A percentile compares a stretch with the other conserved stretches of the same genome.
Conservation (phyloP, 2,797 vertebrate species). For the Malacoctenus gilli region DNA sequence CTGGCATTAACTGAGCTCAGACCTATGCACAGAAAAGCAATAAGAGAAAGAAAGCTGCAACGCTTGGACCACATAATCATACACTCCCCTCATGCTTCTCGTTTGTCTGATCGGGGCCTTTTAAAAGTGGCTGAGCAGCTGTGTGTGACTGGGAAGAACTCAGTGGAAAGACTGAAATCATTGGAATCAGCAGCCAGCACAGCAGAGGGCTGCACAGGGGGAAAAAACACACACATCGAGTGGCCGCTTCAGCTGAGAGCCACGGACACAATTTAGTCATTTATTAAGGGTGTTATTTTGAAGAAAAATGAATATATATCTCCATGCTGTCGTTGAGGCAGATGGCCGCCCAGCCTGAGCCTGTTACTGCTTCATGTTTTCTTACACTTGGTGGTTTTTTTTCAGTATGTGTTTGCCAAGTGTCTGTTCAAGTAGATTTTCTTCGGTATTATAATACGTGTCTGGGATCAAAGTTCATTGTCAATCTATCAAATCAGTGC, state of each 20-base stretch:
- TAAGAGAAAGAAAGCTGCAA: conserved; percentile 60
- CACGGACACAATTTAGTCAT: conserved; percentile 26
- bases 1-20: conserved; percentile 14
- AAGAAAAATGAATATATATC: too few species aligned
- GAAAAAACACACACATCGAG: conserved; percentile 41
- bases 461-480: too few species aligned
- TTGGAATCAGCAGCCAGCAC: conserved; percentile 38
- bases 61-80: conserved; percentile 59
- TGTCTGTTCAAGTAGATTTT: too few species aligned
- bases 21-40: conserved; percentile 24
- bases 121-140: conserved; percentile 71
- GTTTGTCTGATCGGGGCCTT: conserved; percentile 56
- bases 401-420: neutral
- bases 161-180: conserved; percentile 78
- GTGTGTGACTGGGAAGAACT: conserved; percentile 50
- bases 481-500: too few species aligned
- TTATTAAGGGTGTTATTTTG: conserved; percentile 1
- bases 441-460: too few species aligned
- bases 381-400: neutral
- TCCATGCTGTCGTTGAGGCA: too few species aligned
- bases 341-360: too few species aligned
- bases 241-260: conserved; percentile 15
- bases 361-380: too few species aligned
- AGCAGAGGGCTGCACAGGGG: conserved; percentile 29
- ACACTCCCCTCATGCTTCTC: conserved; percentile 38